Conservation (phyloP, 1,140 invertebrate species). For the Patella vulgata region DNA sequence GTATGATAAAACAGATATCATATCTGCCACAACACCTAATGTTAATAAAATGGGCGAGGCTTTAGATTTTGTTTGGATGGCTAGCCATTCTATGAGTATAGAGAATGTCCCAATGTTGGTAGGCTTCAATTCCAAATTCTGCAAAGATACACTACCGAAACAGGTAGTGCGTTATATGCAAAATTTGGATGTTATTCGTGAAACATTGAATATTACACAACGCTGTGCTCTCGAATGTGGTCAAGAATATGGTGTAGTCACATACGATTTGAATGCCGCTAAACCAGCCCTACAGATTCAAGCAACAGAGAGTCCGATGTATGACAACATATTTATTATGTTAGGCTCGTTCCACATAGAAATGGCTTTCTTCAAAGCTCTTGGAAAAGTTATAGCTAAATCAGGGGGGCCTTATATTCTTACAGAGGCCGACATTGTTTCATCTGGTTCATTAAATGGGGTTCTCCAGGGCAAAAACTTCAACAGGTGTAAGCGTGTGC, state of each 20-base stretch:
- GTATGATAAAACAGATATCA: too few relatives aligned
- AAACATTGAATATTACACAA: slow-evolving; percentile 60
- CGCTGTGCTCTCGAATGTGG: slow-evolving; percentile 46
- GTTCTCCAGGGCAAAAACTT: slow-evolving; percentile 68
- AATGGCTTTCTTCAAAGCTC: slow-evolving; percentile 15
- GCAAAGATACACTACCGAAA: too few relatives aligned
- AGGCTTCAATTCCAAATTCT: too few relatives aligned
- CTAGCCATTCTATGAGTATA: too few relatives aligned
- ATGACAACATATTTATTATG: slow-evolving; percentile 21
- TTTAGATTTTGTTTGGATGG: too few relatives aligned
- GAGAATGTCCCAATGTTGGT: too few relatives aligned
- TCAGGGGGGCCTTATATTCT: slow-evolving; percentile 53
- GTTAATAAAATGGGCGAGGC: too few relatives aligned
- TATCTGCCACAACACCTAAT: too few relatives aligned
- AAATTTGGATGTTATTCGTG: slow-evolving; percentile 48
- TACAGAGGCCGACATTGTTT: slow-evolving; percentile 63
- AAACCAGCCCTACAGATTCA: slow-evolving; percentile 48
- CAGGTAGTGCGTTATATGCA: slow-evolving; percentile 11
- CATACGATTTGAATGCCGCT: slow-evolving; percentile 64
- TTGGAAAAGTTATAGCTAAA: slow-evolving; percentile 15
- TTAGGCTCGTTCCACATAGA: slow-evolving; percentile 18
- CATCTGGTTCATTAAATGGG: slow-evolving; percentile 64
- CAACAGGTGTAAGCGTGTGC: slow-evolving; percentile 67
- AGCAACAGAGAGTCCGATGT: too few relatives aligned
- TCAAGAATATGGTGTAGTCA: slow-evolving; percentile 57